Percentiles rank a stretch among this genome's conserved stretches.
phyloP scores from a whole-genome alignment of 2,113 vertebrate genomes.

The Triplophysa rosa region DNA sequence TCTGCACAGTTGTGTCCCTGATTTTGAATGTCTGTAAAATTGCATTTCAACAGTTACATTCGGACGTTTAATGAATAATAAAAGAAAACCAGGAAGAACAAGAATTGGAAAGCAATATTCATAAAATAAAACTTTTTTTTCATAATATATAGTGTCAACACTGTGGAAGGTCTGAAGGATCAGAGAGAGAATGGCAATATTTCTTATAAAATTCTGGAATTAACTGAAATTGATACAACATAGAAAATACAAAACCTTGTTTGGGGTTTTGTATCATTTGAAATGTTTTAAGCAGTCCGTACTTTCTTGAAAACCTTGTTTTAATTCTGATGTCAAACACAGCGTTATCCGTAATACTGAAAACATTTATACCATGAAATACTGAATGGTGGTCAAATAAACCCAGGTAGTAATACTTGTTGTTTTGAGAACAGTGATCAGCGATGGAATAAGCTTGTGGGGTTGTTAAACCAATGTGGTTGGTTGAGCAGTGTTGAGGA shows the following conservation, averaged over 20 bases:
- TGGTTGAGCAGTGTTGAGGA: background rate
- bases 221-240: background rate
- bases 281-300: background rate
- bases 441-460: background rate
- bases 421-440: background rate
- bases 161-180: background rate
- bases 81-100: background rate
- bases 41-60: background rate
- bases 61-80: no score
- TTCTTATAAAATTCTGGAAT: background rate
- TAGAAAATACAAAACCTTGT: background rate
- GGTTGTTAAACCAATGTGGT: background rate
- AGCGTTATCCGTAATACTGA: background rate
- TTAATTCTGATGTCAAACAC: background rate
- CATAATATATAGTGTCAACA: background rate
- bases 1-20: background rate
- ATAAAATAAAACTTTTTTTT: no score
- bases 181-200: background rate
- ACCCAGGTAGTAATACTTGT: background rate
- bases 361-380: background rate
- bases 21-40: background rate
- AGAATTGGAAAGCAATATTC: background rate
- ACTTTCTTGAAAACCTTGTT: background rate
- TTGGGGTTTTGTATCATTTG: background rate
- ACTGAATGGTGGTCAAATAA: no score